These are phyloP conservation scores for Cardiocondyla obscurior DNA, from an alignment of 1,140 invertebrate species.

Conservation along the genomic window DNA sequence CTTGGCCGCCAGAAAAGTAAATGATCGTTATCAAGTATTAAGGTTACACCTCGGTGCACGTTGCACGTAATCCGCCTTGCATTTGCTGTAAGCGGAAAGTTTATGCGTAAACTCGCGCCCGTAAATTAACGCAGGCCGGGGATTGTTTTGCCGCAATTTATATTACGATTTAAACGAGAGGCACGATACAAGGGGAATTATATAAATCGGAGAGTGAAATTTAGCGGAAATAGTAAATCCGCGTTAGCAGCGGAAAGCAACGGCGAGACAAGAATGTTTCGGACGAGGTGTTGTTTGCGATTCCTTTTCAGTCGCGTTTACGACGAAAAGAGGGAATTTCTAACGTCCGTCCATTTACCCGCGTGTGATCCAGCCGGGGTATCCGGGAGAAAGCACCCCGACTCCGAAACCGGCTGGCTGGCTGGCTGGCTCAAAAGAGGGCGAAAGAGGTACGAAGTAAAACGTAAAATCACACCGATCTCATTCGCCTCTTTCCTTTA, in stretches of 20 bases:
- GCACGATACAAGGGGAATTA: background rate
- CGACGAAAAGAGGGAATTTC: slow-evolving; percentile 42
- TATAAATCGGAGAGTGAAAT: slow-evolving; percentile 28
- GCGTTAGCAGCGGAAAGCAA: background rate
- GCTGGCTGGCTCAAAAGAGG: slow-evolving; percentile 1
- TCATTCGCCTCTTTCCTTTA: slow-evolving; percentile 23
- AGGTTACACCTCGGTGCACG: background rate
- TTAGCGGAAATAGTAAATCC: slow-evolving; percentile 1
- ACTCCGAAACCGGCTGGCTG: too few relatives aligned
- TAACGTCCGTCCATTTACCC: slow-evolving; percentile 50
- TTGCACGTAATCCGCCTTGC: background rate
- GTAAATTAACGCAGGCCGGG: background rate
- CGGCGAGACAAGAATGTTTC: slow-evolving; percentile 39
- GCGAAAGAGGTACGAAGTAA: slow-evolving; percentile 13
- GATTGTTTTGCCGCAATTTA: background rate
- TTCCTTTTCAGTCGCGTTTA: slow-evolving; percentile 46
- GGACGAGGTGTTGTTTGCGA: slow-evolving; percentile 35
- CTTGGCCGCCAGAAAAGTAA: background rate
- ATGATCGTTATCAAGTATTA: background rate
- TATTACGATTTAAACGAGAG: background rate
- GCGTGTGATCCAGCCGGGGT: slow-evolving; percentile 6
- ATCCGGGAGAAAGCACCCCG: slow-evolving; percentile 3
- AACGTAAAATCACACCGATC: slow-evolving; percentile 46
- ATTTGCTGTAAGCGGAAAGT: background rate
- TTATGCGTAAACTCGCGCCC: background rate